Conservation (phyloP, 2,113 vertebrate genomes). For the Dolichallabes microphthalmus region DNA sequence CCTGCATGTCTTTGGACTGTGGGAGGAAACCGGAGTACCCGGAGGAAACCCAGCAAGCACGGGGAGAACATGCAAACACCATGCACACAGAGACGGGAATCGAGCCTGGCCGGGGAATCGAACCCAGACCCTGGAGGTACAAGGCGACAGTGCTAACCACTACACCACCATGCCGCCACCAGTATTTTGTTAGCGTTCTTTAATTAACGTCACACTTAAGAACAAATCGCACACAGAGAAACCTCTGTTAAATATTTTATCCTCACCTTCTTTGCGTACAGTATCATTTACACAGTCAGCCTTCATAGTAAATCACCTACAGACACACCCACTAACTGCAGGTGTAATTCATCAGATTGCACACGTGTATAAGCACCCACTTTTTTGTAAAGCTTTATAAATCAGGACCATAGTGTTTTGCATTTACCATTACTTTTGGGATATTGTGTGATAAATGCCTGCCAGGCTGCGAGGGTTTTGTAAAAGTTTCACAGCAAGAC, state of each 20-base stretch:
- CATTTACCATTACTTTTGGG: not conserved
- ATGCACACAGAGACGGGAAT: no score
- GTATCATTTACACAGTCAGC: not conserved
- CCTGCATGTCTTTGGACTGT: no score
- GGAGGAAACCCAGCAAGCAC: no score
- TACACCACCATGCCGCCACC: no score
- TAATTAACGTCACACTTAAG: not conserved
- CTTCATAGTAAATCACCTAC: not conserved
- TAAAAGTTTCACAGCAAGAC: not conserved
- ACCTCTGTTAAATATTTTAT: not conserved
- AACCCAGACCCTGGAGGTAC: no score
- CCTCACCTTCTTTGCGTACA: not conserved
- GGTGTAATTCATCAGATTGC: not conserved
- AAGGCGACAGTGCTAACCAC: no score
- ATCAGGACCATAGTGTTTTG: not conserved
- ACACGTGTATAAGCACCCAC: not conserved
- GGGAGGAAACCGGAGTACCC: no score
- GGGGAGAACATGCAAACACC: no score
- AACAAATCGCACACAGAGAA: not conserved
- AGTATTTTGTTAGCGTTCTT: not conserved
- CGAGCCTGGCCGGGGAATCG: no score
- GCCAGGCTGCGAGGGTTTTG: not conserved
- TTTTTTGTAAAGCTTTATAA: not conserved
- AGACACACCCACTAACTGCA: not conserved
- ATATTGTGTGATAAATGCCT: not conserved